Evolutionary conservation across 2,113 vertebrate species (phyloP).

Genomic region (Urocitellus parryii): DNA sequence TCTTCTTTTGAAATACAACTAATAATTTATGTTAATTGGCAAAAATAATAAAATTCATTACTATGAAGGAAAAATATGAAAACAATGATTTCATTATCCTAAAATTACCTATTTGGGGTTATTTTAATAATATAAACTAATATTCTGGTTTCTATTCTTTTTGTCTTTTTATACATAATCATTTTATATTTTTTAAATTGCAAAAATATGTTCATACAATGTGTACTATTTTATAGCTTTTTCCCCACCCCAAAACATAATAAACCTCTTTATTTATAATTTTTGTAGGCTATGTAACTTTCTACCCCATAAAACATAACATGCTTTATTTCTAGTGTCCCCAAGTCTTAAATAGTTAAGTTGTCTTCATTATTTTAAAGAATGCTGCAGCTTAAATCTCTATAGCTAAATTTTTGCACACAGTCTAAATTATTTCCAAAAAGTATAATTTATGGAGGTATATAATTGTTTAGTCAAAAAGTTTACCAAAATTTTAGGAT

Average conservation of each 20-base stretch:
- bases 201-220: slow-evolving; percentile 32
- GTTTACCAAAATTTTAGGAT: slow-evolving; percentile 8
- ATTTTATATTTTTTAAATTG: slow-evolving; percentile 23
- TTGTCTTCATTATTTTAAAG: not conserved
- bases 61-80: slow-evolving; percentile 52
- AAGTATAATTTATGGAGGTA: slow-evolving; percentile 19
- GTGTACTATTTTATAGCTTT: not conserved
- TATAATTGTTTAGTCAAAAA: slow-evolving; percentile 16
- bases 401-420: slow-evolving; percentile 31
- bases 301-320: not conserved
- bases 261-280: not conserved
- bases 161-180: not conserved
- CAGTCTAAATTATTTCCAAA: slow-evolving; percentile 16
- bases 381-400: slow-evolving; percentile 13
- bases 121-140: not conserved
- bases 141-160: not conserved
- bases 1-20: not conserved
- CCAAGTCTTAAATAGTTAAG: not conserved
- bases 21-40: not conserved
- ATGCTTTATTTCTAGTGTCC: not conserved
- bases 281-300: not conserved
- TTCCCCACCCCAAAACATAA: not conserved
- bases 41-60: slow-evolving; percentile 28
- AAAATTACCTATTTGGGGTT: slow-evolving; percentile 8
- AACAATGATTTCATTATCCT: not conserved